Evolutionary conservation across 64 coral and sea anemone genomes (phyloP).

Genomic region (Montipora efflorescens): DNA sequence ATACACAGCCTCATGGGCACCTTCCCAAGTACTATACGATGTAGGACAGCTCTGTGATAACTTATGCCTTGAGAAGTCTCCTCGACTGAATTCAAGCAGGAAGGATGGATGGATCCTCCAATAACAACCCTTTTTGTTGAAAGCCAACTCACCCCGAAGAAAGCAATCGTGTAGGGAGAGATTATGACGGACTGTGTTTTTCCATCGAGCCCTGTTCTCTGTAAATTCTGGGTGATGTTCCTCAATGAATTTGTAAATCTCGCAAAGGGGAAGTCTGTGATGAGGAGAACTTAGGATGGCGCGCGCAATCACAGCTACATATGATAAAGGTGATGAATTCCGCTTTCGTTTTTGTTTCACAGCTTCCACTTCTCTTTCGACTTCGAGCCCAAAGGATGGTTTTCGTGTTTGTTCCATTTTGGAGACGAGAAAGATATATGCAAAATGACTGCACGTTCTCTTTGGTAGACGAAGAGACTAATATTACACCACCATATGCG

Average conservation of each 20-base stretch:
- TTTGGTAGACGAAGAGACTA: not conserved
- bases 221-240: constrained; percentile 35
- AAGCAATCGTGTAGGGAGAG: constrained; percentile 77
- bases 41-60: not conserved
- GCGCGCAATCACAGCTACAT: constrained; percentile 47
- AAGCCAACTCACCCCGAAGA: constrained; percentile 50
- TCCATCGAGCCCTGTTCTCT: constrained; percentile 60
- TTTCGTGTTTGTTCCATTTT: not conserved
- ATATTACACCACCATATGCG: not conserved
- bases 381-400: not conserved
- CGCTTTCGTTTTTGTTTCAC: constrained; percentile 7
- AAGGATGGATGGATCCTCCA: constrained; percentile 63
- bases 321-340: constrained; percentile 41
- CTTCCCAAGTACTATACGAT: not conserved
- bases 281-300: constrained; percentile 60
- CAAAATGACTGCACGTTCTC: not conserved
- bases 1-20: not conserved
- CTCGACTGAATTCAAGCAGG: constrained; percentile 28
- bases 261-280: constrained; percentile 39
- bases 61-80: constrained; percentile 54
- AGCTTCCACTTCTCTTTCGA: not conserved
- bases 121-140: constrained; percentile 50
- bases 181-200: constrained; percentile 78
- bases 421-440: too few species aligned
- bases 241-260: constrained; percentile 63